Conservation (phyloP, 37 sponge, comb jelly and placozoan genomes). For the Aplysina aerophoba region DNA sequence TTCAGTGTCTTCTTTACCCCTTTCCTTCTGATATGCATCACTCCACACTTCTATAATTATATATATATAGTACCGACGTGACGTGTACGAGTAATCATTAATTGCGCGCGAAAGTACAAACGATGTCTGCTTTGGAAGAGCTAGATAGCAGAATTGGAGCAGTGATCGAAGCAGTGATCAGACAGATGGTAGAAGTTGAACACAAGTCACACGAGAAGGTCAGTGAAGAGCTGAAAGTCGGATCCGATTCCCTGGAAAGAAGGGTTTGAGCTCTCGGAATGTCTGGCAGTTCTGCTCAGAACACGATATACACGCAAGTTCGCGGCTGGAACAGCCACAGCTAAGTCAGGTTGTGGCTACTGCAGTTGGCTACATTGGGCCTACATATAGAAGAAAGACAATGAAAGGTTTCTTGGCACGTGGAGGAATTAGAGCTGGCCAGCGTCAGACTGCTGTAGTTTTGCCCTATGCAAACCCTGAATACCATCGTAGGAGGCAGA, state of each 20-base stretch:
- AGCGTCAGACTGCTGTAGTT: not conserved
- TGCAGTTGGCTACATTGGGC: not conserved
- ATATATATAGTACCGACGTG: too few relatives aligned
- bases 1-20: too few relatives aligned
- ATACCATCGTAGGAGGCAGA: too few relatives aligned
- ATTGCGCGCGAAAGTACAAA: too few relatives aligned
- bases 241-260: slow-evolving; percentile 12
- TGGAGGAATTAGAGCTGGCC: not conserved
- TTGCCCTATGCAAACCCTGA: not conserved
- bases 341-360: not conserved
- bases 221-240: slow-evolving; percentile 5
- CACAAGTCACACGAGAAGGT: not conserved
- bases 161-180: too few relatives aligned
- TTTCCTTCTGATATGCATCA: too few relatives aligned
- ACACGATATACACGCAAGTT: slow-evolving; percentile 20
- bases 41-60: too few relatives aligned
- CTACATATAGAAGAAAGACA: slow-evolving; percentile 5
- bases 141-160: too few relatives aligned
- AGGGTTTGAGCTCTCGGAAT: slow-evolving; percentile 22
- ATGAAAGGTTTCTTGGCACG: slow-evolving; percentile 20
- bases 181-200: too few relatives aligned
- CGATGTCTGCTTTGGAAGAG: too few relatives aligned
- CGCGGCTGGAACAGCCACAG: not conserved
- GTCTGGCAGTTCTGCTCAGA: slow-evolving; percentile 20
- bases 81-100: too few relatives aligned